Base-by-base conservation (phyloP, 1,140 invertebrate genomes). In the Aradophagus sp. region DNA sequence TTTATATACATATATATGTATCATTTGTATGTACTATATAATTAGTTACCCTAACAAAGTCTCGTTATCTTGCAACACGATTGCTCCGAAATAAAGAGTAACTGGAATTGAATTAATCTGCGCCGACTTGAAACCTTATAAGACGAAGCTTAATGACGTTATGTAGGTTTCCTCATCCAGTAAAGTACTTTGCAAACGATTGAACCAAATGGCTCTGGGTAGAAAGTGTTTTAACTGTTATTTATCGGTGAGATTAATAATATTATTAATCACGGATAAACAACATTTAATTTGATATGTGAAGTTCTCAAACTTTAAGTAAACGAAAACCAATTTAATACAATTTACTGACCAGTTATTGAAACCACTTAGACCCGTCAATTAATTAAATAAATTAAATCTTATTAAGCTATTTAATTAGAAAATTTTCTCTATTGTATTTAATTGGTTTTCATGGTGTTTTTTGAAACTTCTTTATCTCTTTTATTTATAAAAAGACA, bases 231-330 rank as follows among this genome's bases (percentile, higher is more conserved):
- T 31, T 32, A 17, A 23, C 14, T 1, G 14, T 48, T 10, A 1
- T 19, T 12, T 52, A 7, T 5, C 12, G 8, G n/a, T 31, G 2
- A 45, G 48, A 55, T 53, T 65, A 29, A 47, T 29, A 45, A 14
- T 11, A 1, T 29, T 41, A 8, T n/a, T 5, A 53, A 42, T 52
- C 32, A 31, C 38, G 27, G 1, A 12, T n/a, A 26, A 55, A 55
- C 10, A 14, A 61, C 48, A 27, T 8, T 41, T 5, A n/a, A 48
- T n/a, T 13, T 62, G 58, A 62, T 62, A 62, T 62, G 58, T 62
- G 19, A 29, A 11, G 36, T 62, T 62, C 36, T 47, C 11, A 20
- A 61, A 23, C 8, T n/a, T n/a, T n/a, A n/a, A n/a, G n/a, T n/a
- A n/a, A n/a, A n/a, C n/a, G n/a, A n/a, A n/a, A n/a, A n/a, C n/a